Conservation (phyloP, 2,113 vertebrate species). For the Lates calcarifer region DNA sequence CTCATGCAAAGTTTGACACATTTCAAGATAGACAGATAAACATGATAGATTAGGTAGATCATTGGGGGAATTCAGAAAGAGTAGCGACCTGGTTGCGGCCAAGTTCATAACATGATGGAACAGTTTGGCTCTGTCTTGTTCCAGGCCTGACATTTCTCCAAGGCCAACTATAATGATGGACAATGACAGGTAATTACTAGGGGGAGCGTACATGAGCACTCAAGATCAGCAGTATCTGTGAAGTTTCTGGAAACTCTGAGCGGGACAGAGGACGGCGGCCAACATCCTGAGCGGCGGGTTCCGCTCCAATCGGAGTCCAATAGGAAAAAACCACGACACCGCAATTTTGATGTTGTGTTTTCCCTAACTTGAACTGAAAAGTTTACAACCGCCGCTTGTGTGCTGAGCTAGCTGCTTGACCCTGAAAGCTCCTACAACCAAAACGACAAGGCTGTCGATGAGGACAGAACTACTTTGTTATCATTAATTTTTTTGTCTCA, state of each 20-base stretch:
- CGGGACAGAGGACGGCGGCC: conserved; percentile 31
- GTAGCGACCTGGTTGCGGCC: conserved; percentile 7
- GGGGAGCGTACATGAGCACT: conserved; percentile 54
- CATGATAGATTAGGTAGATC: background rate
- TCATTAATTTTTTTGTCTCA: background rate
- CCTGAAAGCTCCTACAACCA: background rate
- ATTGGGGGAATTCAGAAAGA: conserved; percentile 29
- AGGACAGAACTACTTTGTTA: background rate
- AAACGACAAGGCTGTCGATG: background rate
- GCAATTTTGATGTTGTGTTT: conserved; percentile 48
- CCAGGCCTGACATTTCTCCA: conserved; percentile 75
- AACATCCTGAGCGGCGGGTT: conserved; percentile 45
- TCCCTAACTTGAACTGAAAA: conserved; percentile 43
- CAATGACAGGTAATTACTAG: conserved; percentile 79
- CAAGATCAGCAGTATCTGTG: conserved; percentile 67
- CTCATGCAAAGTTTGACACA: background rate
- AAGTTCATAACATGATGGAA: conserved; percentile 49
- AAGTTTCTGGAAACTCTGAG: conserved; percentile 76
- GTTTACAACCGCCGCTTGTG: conserved; percentile 4
- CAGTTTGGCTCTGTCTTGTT: conserved; percentile 48
- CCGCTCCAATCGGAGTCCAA: conserved; percentile 31
- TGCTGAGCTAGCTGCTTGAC: conserved; percentile 1
- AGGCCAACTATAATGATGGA: conserved; percentile 77
- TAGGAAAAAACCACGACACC: conserved; percentile 27
- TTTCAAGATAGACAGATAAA: background rate